Evolutionary conservation across 1,140 invertebrate species (phyloP).

Genomic region (Papilio helenus): DNA sequence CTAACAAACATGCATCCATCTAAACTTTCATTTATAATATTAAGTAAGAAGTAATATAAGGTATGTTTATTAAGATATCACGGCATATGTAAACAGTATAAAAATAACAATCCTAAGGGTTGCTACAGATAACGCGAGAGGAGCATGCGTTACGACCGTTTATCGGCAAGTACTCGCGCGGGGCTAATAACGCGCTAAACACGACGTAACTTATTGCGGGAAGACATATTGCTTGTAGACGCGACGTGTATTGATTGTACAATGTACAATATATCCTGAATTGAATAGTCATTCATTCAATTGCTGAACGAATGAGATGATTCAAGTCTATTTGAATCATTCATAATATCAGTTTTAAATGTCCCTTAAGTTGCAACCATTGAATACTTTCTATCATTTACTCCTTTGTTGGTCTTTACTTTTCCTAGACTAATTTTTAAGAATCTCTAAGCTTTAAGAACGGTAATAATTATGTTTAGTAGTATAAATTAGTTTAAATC

Average conservation of each 20-base stretch:
- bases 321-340: background rate
- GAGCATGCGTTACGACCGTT: slow-evolving; percentile 59
- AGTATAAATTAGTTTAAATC: no score
- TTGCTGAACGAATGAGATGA: background rate
- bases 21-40: no score
- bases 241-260: slow-evolving; percentile 24
- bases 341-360: background rate
- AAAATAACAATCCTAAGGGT: slow-evolving; percentile 19
- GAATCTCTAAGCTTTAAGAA: background rate
- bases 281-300: background rate
- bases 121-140: slow-evolving; percentile 53
- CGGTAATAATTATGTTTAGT: no score
- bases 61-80: no score
- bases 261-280: background rate
- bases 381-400: background rate
- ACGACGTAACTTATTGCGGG: slow-evolving; percentile 59
- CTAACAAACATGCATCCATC: no score
- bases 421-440: background rate
- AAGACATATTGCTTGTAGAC: slow-evolving; percentile 46
- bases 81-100: slow-evolving; percentile 16
- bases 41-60: no score
- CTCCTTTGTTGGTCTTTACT: background rate
- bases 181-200: slow-evolving; percentile 64
- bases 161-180: slow-evolving; percentile 67
- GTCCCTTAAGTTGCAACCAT: background rate